Evolutionary conservation across 2,888 invertebrate species (phyloP).

Genomic region (Neoascia interrupta): DNA sequence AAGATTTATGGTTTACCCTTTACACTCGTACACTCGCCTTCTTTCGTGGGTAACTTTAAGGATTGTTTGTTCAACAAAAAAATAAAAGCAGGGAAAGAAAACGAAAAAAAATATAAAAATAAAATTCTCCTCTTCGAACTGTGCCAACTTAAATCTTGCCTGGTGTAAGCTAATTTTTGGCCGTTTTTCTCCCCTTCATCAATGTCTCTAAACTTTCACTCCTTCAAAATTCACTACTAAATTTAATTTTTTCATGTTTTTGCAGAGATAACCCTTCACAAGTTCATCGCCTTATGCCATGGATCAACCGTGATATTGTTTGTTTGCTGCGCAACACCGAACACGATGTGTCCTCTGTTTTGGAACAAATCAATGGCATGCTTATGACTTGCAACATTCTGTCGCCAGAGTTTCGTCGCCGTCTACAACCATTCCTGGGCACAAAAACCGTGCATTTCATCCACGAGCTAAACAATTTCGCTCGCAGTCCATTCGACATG

Average conservation of each 20-base stretch:
- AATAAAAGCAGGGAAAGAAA: too few relatives aligned
- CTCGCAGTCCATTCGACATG: slow-evolving; percentile 92
- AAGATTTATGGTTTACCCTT: too few relatives aligned
- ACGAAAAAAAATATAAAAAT: too few relatives aligned
- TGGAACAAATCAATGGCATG: slow-evolving; percentile 85
- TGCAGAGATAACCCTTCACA: slow-evolving; percentile 89
- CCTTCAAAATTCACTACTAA: too few relatives aligned
- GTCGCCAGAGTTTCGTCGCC: slow-evolving; percentile 84
- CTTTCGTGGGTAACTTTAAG: too few relatives aligned
- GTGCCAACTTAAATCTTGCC: too few relatives aligned
- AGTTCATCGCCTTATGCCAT: slow-evolving; percentile 90
- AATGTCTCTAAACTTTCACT: too few relatives aligned
- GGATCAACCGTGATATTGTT: slow-evolving; percentile 92
- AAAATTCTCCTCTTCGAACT: too few relatives aligned
- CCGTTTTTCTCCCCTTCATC: too few relatives aligned
- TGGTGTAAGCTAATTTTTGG: too few relatives aligned
- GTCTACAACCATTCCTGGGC: slow-evolving; percentile 85
- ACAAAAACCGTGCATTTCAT: slow-evolving; percentile 90
- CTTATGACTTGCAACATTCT: slow-evolving; percentile 84
- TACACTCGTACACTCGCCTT: too few relatives aligned
- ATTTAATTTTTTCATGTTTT: slow-evolving; percentile 71
- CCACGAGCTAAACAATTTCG: slow-evolving; percentile 93
- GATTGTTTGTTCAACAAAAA: too few relatives aligned
- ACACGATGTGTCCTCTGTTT: slow-evolving; percentile 84
- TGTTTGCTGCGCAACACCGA: slow-evolving; percentile 83